Percentiles rank a stretch among this genome's conserved stretches.
These are phyloP conservation scores for Erythrocercus mccallii DNA, from an alignment of 2,113 vertebrate species.

Conservation along the genomic window DNA sequence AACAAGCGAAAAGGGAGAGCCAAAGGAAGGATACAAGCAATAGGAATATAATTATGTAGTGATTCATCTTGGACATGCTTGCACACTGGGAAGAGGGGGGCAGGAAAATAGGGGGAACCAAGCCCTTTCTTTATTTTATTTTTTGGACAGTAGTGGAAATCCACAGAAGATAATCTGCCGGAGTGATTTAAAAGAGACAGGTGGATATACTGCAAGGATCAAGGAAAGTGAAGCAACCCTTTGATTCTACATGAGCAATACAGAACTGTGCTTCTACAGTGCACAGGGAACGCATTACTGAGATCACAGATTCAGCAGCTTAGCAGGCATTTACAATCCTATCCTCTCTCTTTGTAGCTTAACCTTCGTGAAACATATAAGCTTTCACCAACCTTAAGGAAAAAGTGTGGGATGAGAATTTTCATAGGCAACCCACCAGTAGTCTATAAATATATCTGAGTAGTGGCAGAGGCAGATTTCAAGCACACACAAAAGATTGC, in stretches of 20 bases:
- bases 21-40: background rate
- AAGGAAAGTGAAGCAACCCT: background rate
- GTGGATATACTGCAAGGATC: background rate
- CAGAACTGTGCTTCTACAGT: background rate
- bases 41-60: constrained; percentile 27
- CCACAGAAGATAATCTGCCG: background rate
- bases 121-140: background rate
- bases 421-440: constrained; percentile 57
- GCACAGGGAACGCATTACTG: background rate
- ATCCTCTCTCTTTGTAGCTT: constrained; percentile 20
- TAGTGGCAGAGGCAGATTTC: constrained; percentile 57
- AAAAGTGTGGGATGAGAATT: constrained; percentile 51
- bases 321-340: constrained; percentile 15
- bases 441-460: constrained; percentile 57
- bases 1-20: background rate
- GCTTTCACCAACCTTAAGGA: constrained; percentile 29
- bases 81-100: background rate
- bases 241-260: background rate
- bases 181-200: background rate
- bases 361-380: constrained; percentile 31
- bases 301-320: background rate
- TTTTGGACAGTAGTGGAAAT: background rate
- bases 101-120: background rate
- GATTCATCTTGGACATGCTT: constrained; percentile 21
- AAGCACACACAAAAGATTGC: constrained; percentile 31